Percentiles rank a stretch among this genome's conserved stretches.
Evolutionary conservation across 2,113 vertebrate genomes (phyloP).

Genomic region (Ciconia stormi): DNA sequence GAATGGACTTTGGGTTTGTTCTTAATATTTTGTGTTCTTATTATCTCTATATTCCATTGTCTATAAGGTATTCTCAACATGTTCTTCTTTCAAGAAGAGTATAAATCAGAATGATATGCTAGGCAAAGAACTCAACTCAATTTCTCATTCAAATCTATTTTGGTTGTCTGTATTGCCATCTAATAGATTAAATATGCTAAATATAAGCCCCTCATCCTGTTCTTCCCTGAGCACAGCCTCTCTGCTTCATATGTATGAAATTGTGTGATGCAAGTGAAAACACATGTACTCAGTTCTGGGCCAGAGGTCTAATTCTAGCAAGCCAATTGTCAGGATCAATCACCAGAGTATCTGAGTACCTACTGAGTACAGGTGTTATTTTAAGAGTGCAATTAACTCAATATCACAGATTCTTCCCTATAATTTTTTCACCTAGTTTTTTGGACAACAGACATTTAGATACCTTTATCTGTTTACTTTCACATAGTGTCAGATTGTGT

Average conservation of each 20-base stretch:
- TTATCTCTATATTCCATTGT: background rate
- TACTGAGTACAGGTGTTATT: background rate
- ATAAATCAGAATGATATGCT: background rate
- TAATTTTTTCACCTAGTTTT: background rate
- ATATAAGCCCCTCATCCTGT: background rate
- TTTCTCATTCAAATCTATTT: slow-evolving; percentile 51
- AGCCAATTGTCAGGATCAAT: background rate
- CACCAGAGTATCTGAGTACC: background rate
- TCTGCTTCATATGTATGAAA: background rate
- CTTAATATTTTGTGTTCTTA: background rate
- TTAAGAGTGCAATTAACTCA: background rate
- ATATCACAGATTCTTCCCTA: background rate
- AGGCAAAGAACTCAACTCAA: background rate
- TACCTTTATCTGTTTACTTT: background rate
- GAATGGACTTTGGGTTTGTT: background rate
- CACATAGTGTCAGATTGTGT: background rate
- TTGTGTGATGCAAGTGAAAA: background rate
- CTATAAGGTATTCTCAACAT: background rate
- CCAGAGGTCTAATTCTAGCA: background rate
- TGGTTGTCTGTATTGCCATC: slow-evolving; percentile 28
- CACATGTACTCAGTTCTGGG: background rate
- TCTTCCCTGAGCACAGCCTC: background rate
- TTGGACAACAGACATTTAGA: background rate
- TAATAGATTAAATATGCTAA: slow-evolving; percentile 65
- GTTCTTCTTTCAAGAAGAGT: background rate